Base-by-base conservation (phyloP, 92 coral and sea anemone species). In the Parazoanthus atlanticus region DNA sequence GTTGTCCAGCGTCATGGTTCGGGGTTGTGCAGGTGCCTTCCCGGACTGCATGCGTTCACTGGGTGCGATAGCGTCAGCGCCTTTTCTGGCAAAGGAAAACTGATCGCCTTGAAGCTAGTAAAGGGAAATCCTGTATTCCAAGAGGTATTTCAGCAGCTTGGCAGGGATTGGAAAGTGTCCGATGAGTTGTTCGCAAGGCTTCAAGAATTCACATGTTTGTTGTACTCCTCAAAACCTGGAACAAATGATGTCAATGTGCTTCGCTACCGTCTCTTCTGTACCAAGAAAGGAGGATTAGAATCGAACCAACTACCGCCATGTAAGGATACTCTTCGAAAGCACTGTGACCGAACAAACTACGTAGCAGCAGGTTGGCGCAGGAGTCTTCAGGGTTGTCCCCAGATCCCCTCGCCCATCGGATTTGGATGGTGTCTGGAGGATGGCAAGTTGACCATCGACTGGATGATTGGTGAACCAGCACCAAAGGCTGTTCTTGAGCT, bases 401-500 rank as follows among this genome's bases (percentile, higher is more conserved):
- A 89, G 78, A 83, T 89, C 67, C 90, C 92, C 85, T 88, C 90
- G 40, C 89, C 91, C 74, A 49, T 66, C 74, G 90, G 92, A 9
- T 70, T 40, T 85, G 94, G 94, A n/a, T 92, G 90, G 90, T 74
- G 86, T 33, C 56, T 73, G 25, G 92, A 86, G 47, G 86, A 73
- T 66, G 41, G 34, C 67, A 75, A 34, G 71, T 90, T 89, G 80
- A 74, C 69, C 47, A 13, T 92, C 25, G 90, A 90, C 67, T 88
- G 93, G 91, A 89, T 92, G 91, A 81, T 49, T 76, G 92, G 89
- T 12, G 64, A 86, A 69, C 91, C 92, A 34, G 93, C 94, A 47
- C 92, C 91, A 64, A 66, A 69, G 61, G 93, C 91, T 52, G 95
- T 90, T 11, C 88, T 93, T 41, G 88, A 93, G 76, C 81, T 93